Evolutionary conservation across 2,797 vertebrate species (phyloP).

Genomic region (Pantherophis vulpinus): DNA sequence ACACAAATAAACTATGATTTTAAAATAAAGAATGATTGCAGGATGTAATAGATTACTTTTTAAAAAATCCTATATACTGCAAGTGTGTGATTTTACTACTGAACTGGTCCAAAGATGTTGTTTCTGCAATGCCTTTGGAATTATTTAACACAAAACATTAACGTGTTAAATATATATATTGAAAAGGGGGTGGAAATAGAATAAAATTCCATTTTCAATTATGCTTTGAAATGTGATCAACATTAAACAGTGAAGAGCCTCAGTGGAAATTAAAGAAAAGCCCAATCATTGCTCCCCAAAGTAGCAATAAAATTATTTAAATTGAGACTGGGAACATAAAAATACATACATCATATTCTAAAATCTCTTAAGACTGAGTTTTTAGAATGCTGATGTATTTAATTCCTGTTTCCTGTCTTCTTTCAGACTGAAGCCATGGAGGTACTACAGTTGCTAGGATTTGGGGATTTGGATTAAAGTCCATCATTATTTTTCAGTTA

Average conservation of each 20-base stretch:
- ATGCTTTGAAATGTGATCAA: conserved; percentile 4
- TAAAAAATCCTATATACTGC: neutral
- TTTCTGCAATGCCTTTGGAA: neutral
- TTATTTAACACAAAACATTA: neutral
- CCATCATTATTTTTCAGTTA: conserved; percentile 80
- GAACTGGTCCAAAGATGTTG: neutral
- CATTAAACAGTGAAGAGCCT: conserved; percentile 20
- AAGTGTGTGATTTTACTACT: neutral
- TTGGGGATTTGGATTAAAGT: conserved; percentile 80
- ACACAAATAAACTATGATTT: neutral
- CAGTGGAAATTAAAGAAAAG: conserved; percentile 35
- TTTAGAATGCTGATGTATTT: neutral
- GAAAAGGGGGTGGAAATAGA: neutral
- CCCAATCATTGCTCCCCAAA: conserved; percentile 18
- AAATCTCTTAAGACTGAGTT: conserved; percentile 41
- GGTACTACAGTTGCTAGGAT: conserved; percentile 75
- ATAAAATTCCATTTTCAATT: neutral
- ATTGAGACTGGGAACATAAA: conserved; percentile 45
- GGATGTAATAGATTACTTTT: neutral
- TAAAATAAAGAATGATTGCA: neutral
- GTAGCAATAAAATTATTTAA: conserved; percentile 36
- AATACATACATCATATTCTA: conserved; percentile 46
- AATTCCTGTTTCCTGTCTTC: neutral
- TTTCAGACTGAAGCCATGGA: conserved; percentile 65
- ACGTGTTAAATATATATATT: neutral